Evolutionary conservation across 1,140 invertebrate genomes (phyloP).

Genomic region (Drosophila varians): DNA sequence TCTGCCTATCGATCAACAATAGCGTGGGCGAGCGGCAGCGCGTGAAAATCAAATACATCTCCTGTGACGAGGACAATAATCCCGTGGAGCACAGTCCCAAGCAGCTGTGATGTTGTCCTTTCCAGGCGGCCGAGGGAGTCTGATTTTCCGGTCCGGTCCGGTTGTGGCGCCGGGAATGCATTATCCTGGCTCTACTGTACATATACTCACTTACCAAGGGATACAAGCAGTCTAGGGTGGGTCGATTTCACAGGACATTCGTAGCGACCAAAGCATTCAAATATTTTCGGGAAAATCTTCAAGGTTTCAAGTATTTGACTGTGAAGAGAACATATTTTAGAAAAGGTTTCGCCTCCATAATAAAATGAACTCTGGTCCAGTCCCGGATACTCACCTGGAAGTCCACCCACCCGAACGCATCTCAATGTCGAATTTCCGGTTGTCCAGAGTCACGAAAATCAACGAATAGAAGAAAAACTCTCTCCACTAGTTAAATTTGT

Average conservation of each 20-base stretch:
- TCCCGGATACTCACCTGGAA: not conserved
- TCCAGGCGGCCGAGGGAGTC: not conserved
- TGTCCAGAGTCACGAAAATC: constrained; percentile 36
- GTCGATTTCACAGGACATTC: not conserved
- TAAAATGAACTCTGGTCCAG: not conserved
- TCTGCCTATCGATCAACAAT: constrained; percentile 72
- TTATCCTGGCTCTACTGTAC: constrained; percentile 21
- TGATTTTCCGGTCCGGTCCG: constrained; percentile 10
- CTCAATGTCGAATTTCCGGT: constrained; percentile 55
- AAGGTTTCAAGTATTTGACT: not conserved
- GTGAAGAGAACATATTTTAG: not conserved
- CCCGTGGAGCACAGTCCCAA: constrained; percentile 59
- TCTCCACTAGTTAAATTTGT: constrained; percentile 45
- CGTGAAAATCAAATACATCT: constrained; percentile 79
- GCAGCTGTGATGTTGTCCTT: constrained; percentile 44
- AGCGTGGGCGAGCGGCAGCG: constrained; percentile 63
- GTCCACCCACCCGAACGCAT: constrained; percentile 11
- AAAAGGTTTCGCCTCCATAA: not conserved
- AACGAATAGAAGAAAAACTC: constrained; percentile 19
- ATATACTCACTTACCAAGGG: constrained; percentile 9
- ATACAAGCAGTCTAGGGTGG: constrained; percentile 21
- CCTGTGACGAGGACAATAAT: constrained; percentile 82
- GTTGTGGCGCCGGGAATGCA: constrained; percentile 5
- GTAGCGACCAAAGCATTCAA: not conserved
- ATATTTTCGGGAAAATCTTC: not conserved